Percentiles rank a stretch among this genome's conserved stretches.
These are phyloP conservation scores for Reinhardtius hippoglossoides DNA, from an alignment of 2,113 vertebrate genomes.

Conservation along the genomic window DNA sequence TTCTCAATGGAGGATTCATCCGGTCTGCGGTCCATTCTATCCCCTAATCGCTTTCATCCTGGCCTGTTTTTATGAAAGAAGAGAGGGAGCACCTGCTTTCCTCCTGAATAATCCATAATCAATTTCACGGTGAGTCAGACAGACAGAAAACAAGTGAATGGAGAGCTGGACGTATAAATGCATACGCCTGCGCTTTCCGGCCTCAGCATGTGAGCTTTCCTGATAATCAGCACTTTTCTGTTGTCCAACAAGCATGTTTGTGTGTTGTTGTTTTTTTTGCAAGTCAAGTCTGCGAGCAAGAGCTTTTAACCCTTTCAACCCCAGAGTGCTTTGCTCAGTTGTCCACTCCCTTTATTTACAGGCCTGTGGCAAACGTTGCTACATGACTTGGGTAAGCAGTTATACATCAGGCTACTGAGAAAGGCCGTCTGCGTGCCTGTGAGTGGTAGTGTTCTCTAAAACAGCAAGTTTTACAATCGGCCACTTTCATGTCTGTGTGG, in stretches of 20 bases:
- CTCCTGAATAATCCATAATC: constrained; percentile 83
- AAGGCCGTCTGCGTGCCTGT: neutral
- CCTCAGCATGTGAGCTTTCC: constrained; percentile 41
- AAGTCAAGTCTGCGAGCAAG: constrained; percentile 29
- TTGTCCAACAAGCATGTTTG: constrained; percentile 16
- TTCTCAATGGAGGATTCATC: constrained; percentile 82
- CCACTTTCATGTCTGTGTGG: too few species aligned
- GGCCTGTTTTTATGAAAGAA: constrained; percentile 80
- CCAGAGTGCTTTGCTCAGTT: neutral
- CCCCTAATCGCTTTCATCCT: constrained; percentile 65
- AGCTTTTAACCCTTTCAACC: constrained; percentile 46
- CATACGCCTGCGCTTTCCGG: constrained; percentile 15
- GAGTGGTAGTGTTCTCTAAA: neutral
- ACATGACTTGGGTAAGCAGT: neutral
- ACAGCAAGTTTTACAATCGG: neutral
- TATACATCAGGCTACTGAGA: neutral
- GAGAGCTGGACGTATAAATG: constrained; percentile 59
- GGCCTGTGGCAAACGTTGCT: neutral
- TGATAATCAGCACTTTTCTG: constrained; percentile 65
- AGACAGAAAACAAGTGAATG: constrained; percentile 76
- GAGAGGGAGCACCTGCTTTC: constrained; percentile 68
- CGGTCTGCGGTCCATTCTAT: constrained; percentile 64
- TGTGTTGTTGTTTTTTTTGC: neutral
- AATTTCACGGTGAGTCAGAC: constrained; percentile 73
- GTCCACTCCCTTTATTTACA: constrained; percentile 3